phyloP scores from a whole-genome alignment of 2,113 vertebrate species.

The Ceyx cyanopectus region DNA sequence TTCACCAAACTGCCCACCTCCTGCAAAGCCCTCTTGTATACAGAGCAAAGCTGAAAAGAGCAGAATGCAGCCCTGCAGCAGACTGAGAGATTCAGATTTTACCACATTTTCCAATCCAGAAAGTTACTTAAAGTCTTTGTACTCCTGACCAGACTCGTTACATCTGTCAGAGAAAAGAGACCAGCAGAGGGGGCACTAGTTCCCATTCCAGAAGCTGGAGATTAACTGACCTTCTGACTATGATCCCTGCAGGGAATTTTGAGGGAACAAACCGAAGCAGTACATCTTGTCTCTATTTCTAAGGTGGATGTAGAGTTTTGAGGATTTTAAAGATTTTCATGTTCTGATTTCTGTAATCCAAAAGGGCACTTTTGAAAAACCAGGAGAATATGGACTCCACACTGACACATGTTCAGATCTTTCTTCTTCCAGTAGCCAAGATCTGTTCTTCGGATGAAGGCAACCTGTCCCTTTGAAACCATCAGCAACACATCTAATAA shows the following conservation, averaged over 20 bases:
- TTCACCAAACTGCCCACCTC: neutral
- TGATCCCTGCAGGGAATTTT: neutral
- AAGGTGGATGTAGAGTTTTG: neutral
- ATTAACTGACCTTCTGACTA: neutral
- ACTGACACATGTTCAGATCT: neutral
- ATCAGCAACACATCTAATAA: accelerated
- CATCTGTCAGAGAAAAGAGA: neutral
- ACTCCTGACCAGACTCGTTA: neutral
- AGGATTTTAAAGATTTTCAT: neutral
- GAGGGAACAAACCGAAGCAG: neutral
- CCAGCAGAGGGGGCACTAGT: neutral
- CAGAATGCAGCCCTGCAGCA: neutral
- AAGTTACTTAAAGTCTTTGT: neutral
- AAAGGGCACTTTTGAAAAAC: neutral
- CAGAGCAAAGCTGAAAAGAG: neutral
- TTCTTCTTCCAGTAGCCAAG: neutral
- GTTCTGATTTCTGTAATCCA: neutral
- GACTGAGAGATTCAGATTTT: neutral
- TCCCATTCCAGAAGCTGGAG: neutral
- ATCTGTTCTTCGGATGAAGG: neutral
- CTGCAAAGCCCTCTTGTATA: neutral
- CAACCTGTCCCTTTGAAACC: neutral
- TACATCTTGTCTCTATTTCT: neutral
- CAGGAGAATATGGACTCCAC: neutral
- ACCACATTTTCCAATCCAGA: neutral